phyloP scores from a whole-genome alignment of 2,113 vertebrate species.

The Pseudorasbora parva region DNA sequence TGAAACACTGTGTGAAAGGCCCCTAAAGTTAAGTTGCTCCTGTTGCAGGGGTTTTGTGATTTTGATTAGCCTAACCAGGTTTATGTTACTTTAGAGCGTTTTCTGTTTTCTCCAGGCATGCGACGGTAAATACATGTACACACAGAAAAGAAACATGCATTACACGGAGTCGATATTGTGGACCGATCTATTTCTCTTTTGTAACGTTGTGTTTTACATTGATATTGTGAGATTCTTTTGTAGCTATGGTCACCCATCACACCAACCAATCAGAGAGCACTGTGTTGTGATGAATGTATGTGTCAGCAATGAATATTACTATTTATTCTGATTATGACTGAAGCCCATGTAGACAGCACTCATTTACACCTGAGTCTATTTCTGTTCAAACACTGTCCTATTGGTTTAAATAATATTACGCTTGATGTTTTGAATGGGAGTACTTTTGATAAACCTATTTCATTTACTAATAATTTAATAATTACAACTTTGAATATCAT shows the following conservation, averaged over 20 bases:
- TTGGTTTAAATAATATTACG: conserved; percentile 10
- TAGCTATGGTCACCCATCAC: conserved; percentile 69
- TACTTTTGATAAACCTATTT: conserved; percentile 42
- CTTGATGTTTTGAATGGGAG: conserved; percentile 42
- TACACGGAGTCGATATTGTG: conserved; percentile 50
- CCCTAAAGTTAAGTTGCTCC: conserved; percentile 8
- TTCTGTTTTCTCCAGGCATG: conserved; percentile 41
- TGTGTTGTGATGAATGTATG: conserved; percentile 68
- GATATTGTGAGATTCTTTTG: conserved; percentile 66
- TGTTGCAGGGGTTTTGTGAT: conserved; percentile 28
- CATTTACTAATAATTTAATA: conserved; percentile 36
- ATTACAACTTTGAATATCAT: neutral
- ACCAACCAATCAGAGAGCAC: conserved; percentile 69
- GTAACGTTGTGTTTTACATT: conserved; percentile 72
- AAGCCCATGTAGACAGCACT: conserved; percentile 12
- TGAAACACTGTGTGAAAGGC: neutral
- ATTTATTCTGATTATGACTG: conserved; percentile 37
- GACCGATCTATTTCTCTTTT: conserved; percentile 55
- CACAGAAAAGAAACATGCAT: conserved; percentile 28
- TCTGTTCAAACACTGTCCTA: conserved; percentile 42
- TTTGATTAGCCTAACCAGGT: conserved; percentile 48
- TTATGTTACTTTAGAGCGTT: conserved; percentile 62
- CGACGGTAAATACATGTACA: conserved; percentile 12
- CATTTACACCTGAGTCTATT: conserved; percentile 32
- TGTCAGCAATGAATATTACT: conserved; percentile 45